These are phyloP conservation scores for Polyommatus icarus DNA, from an alignment of 2,888 invertebrate species.

Conservation along the genomic window DNA sequence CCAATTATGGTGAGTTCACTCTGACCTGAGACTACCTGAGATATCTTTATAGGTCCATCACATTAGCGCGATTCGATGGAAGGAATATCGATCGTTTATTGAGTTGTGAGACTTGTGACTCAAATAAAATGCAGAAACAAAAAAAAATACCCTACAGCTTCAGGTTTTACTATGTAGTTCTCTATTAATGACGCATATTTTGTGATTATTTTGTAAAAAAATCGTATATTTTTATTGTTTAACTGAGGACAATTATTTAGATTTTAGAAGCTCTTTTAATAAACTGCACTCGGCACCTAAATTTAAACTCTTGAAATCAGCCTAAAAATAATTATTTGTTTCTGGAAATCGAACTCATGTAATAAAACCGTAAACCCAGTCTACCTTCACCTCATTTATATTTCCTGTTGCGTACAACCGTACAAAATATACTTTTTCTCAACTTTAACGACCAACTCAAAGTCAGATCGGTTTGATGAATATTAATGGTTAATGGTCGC, in stretches of 20 bases:
- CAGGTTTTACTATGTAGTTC: no score
- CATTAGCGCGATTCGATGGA: neutral
- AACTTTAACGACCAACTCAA: neutral
- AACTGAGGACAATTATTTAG: no score
- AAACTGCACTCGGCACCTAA: no score
- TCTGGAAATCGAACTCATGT: neutral
- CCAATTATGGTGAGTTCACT: conserved; percentile 25
- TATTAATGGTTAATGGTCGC: neutral
- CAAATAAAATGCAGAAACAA: no score
- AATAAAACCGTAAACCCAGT: neutral
- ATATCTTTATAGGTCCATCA: neutral
- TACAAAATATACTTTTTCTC: neutral
- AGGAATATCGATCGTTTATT: neutral
- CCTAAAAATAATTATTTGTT: neutral
- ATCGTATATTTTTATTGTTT: no score
- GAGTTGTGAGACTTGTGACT: no score
- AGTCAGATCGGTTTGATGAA: neutral
- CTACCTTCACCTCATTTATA: conserved; percentile 19
- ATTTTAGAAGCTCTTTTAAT: no score
- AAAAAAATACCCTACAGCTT: no score
- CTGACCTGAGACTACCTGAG: conserved; percentile 9
- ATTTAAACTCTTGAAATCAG: neutral
- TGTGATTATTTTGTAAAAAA: no score
- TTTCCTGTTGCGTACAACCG: neutral
- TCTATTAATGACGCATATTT: no score